Evolutionary conservation across 2,113 vertebrate genomes (phyloP), one percentile per base, ranked within the genome.

Genomic region (Macrotus californicus): DNA sequence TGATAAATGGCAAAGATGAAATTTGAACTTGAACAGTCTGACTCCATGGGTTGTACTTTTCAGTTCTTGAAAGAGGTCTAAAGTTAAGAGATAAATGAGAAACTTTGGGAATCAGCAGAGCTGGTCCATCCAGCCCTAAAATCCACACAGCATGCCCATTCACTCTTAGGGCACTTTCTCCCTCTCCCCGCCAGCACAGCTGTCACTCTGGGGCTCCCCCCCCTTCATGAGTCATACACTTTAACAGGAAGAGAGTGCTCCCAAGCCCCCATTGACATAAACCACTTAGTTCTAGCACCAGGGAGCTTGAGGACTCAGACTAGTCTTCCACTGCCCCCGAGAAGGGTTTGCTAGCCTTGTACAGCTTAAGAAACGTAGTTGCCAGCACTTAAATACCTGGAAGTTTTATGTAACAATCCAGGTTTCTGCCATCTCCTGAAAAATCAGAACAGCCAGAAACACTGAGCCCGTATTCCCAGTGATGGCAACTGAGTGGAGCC

Each of bases 161-260:
- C 41, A 26, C 50, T 22, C 31, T 34, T 43, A 6, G n/a, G 9
- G 11, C 14, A 6, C 3, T 52, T 46, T 9, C 13, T 4, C 34
- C 34, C 6, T 36, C 46, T 43, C n/a, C 21, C 12, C 1, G 11
- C 2, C 82, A 76, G 48, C 9, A 2, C 7, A 21, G 52, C 52
- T 75, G 2, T 43, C 54, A 39, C 36, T 73, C 5, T 54, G 46
- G 22, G 46, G 10, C 34, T 89, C 41, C 18, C 73, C 59, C 14
- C 16, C 34, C 41, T 43, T 41, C 2, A 0, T 7, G 8, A 1
- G 19, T n/a, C 21, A n/a, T 0, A 19, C n/a, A 21, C 76, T 7
- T 64, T 43, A 41, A 89, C 70, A 50, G 26, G 46, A 89, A 89
- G 39, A 24, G 6, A 18, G 34, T 48, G 8, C 13, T 24, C 15